Base-by-base conservation (phyloP, 2,797 vertebrate species). In the Nyctalus aviator region DNA sequence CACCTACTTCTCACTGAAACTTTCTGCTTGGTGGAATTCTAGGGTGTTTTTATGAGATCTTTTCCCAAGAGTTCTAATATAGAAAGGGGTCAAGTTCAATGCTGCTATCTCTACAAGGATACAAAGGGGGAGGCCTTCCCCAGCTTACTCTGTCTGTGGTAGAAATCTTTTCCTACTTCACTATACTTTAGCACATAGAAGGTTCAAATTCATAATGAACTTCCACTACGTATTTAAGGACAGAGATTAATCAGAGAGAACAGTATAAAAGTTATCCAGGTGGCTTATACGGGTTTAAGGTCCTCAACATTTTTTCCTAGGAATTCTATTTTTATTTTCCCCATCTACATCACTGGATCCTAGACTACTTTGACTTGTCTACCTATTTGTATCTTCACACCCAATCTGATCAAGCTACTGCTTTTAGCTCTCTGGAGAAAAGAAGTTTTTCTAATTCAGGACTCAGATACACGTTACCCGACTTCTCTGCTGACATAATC, bases 181-280 rank as follows among this genome's bases (percentile, higher is more conserved):
- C 73, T 53, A 91, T 23, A 83, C 27, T 89, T 75, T 7, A 48
- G 57, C 27, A 66, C 23, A 86, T 0, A 59, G 10, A 90, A 82
- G 12, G n/a, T 91, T 90, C 44, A 68, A 84, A 21, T 88, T 84
- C 25, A 86, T 27, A 79, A 90, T 30, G 23, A 84, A 94, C 92
- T 27, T 88, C 75, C 81, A 48, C 62, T 83, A 83, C 1, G 20
- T 48, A 89, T 68, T 71, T 84, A 78, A 91, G n/a, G 59, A 77
- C 30, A 89, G n/a, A 91, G 48, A 88, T 78, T 75, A 91, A 41
- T 66, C 71, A 84, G 25, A 94, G 15, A 62, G 6, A 90, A 91
- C 10, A 94, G 41, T 30, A 15, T 37, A 50, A 69, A 87, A 82
- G 46, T 72, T 75, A 75, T 41, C 30, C 30, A 71, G 44, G 12